Evolutionary conservation across 2,888 invertebrate species (phyloP).

Genomic region (Morpho achilles): DNA sequence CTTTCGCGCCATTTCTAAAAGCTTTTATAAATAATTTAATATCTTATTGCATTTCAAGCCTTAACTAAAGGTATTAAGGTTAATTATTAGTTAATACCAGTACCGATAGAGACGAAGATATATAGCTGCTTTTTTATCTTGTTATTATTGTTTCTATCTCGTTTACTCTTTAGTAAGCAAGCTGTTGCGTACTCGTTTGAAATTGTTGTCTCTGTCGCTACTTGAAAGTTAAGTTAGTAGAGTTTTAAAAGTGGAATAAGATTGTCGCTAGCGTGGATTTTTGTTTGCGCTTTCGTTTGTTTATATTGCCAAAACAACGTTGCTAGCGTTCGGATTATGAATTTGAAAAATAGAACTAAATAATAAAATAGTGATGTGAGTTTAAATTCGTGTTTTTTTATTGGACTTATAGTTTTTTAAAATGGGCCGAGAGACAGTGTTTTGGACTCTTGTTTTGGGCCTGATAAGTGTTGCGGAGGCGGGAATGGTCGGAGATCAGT

Average conservation of each 20-base stretch:
- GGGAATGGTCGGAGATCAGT: constrained; percentile 82
- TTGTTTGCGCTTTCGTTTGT: constrained; percentile 45
- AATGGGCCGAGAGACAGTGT: constrained; percentile 51
- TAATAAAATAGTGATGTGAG: constrained; percentile 34
- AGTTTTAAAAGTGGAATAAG: constrained; percentile 36
- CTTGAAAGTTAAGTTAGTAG: constrained; percentile 39
- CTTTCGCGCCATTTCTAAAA: constrained; percentile 34
- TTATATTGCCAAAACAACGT: constrained; percentile 28
- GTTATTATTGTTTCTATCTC: constrained; percentile 44
- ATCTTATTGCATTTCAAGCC: constrained; percentile 9
- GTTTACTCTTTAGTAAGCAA: constrained; percentile 34
- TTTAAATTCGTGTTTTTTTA: constrained; percentile 36
- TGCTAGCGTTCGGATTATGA: constrained; percentile 32
- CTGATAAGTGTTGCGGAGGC: constrained; percentile 67
- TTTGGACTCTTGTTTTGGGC: constrained; percentile 66
- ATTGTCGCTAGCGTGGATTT: constrained; percentile 32
- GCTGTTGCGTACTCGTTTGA: constrained; percentile 18
- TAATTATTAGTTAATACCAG: constrained; percentile 3
- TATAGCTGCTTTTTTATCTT: constrained; percentile 25
- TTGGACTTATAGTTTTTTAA: constrained; percentile 31
- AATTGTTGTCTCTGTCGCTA: constrained; percentile 34
- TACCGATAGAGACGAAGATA: constrained; percentile 30
- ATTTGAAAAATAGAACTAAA: constrained; percentile 32
- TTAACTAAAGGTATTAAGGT: not conserved
- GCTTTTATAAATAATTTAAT: constrained; percentile 20